Evolutionary conservation across 2,797 vertebrate genomes (phyloP).

Genomic region (Merluccius polli): DNA sequence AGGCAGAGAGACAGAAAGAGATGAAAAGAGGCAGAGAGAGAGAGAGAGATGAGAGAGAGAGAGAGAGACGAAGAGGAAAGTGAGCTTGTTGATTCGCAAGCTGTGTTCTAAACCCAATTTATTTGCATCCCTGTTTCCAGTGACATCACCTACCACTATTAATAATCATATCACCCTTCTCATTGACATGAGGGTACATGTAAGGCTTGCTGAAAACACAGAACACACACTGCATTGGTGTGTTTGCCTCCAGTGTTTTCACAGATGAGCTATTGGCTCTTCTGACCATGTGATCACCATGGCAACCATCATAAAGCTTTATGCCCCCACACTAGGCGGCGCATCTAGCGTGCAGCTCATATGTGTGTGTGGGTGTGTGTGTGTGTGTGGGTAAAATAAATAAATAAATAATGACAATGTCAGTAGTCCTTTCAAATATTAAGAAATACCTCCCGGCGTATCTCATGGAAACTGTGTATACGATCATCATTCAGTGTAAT

Average conservation of each 20-base stretch:
- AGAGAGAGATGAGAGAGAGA: neutral
- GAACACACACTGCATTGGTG: neutral
- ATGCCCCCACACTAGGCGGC: neutral
- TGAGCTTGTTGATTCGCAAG: neutral
- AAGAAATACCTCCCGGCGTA: slow-evolving; percentile 27
- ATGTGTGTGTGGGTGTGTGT: too few species aligned
- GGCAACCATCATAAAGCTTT: slow-evolving; percentile 42
- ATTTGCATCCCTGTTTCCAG: neutral
- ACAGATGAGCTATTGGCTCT: slow-evolving; percentile 28
- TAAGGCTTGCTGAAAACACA: neutral
- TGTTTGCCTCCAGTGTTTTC: slow-evolving; percentile 18
- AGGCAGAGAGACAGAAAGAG: neutral
- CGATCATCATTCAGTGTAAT: slow-evolving; percentile 39
- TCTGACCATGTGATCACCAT: slow-evolving; percentile 44
- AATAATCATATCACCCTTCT: neutral
- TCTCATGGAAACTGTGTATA: slow-evolving; percentile 46
- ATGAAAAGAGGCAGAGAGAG: neutral
- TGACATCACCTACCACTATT: neutral
- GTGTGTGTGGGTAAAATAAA: neutral
- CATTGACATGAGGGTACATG: neutral
- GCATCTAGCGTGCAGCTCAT: neutral
- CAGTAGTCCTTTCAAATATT: neutral
- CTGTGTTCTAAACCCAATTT: too few species aligned
- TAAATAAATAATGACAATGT: neutral
- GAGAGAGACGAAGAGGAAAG: too few species aligned